Percentiles rank a stretch among this genome's conserved stretches.
Evolutionary conservation across 2,888 invertebrate species (phyloP).

Genomic region (Stenolophus ochropezus): DNA sequence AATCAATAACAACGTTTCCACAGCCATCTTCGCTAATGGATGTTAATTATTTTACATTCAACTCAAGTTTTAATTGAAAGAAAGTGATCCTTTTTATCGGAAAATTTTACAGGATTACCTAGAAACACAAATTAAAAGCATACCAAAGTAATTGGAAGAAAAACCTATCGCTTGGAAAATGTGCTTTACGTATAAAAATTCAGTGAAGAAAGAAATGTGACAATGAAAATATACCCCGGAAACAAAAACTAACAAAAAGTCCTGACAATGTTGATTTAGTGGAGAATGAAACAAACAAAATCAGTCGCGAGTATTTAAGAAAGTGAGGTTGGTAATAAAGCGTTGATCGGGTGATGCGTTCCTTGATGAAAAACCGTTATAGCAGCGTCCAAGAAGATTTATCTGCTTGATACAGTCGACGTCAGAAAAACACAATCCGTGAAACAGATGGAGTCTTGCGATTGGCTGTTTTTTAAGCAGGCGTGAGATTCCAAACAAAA

Average conservation of each 20-base stretch:
- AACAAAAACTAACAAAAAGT: constrained; percentile 12
- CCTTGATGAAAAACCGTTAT: constrained; percentile 7
- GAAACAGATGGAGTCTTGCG: constrained; percentile 33
- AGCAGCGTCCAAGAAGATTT: constrained; percentile 22
- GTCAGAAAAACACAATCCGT: constrained; percentile 36
- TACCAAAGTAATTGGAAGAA: constrained; percentile 24
- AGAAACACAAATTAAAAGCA: background rate
- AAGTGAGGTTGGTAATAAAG: constrained; percentile 11
- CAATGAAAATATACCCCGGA: constrained; percentile 1
- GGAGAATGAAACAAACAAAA: constrained; percentile 7
- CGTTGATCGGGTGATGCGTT: background rate
- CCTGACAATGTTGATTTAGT: background rate
- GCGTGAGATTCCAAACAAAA: constrained; percentile 37
- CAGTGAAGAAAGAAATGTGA: background rate
- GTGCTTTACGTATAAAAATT: background rate
- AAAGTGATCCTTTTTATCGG: constrained; percentile 8
- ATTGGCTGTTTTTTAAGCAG: constrained; percentile 40
- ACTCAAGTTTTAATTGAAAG: constrained; percentile 36
- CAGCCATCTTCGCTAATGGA: constrained; percentile 23
- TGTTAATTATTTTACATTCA: constrained; percentile 22
- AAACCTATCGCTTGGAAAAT: constrained; percentile 14
- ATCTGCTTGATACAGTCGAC: constrained; percentile 41
- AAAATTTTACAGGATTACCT: constrained; percentile 17
- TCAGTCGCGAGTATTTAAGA: constrained; percentile 6
- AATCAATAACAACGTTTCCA: constrained; percentile 22